phyloP scores from a whole-genome alignment of 2,113 vertebrate species.

The Tenrec ecaudatus region DNA sequence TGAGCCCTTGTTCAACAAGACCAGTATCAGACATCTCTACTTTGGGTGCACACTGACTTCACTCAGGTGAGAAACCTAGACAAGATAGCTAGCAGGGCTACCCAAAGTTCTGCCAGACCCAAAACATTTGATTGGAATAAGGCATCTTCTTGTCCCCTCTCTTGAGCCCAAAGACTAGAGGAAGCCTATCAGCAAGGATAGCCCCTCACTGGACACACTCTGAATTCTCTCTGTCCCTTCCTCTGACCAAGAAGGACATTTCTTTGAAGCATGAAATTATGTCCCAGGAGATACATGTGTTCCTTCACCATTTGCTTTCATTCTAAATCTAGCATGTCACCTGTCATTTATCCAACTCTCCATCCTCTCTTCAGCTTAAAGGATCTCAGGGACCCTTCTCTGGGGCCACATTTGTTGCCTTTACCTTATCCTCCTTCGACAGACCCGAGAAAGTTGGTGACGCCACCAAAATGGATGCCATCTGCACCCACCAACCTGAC shows the following conservation, averaged over 20 bases:
- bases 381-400: neutral
- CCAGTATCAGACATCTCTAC: neutral
- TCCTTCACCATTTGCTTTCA: neutral
- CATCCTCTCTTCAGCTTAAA: no score
- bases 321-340: neutral
- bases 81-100: neutral
- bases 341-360: neutral
- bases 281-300: neutral
- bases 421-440: neutral
- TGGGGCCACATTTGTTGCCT: neutral
- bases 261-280: neutral
- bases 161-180: neutral
- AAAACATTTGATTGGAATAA: no score
- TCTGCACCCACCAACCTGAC: conserved; percentile 70
- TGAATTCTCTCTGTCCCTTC: neutral
- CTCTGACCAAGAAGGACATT: neutral
- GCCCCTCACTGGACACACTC: neutral
- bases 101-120: no score
- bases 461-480: conserved; percentile 66
- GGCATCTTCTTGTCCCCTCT: no score
- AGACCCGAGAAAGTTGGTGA: conserved; percentile 67
- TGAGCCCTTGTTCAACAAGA: neutral
- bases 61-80: conserved; percentile 32
- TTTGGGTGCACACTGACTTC: conserved; percentile 30
- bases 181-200: neutral